Conservation (phyloP, 2,888 invertebrate species). For the Cryptocheilus praepositus region DNA sequence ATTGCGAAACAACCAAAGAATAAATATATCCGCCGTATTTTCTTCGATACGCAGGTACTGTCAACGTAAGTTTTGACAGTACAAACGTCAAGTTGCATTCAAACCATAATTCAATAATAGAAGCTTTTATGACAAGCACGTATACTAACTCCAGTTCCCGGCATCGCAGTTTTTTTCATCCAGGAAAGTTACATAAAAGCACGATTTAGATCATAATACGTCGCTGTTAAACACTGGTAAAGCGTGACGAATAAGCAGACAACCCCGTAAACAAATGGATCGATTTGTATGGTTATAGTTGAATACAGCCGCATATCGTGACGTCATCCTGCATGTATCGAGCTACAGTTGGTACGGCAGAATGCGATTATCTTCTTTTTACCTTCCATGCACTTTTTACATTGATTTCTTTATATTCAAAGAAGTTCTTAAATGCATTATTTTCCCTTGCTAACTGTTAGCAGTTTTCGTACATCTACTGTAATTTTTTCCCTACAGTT, state of each 20-base stretch:
- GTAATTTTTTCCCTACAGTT: no score
- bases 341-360: background rate
- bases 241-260: slow-evolving; percentile 53
- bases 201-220: slow-evolving; percentile 50
- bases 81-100: slow-evolving; percentile 17
- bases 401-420: no score
- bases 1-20: slow-evolving; percentile 10
- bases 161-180: slow-evolving; percentile 48
- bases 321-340: slow-evolving; percentile 17
- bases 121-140: background rate
- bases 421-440: no score
- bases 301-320: slow-evolving; percentile 2
- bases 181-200: slow-evolving; percentile 42
- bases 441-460: no score
- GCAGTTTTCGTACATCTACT: no score
- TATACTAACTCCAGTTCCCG: slow-evolving; percentile 61
- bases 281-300: slow-evolving; percentile 45
- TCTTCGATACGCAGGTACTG: background rate
- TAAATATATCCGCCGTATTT: background rate
- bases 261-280: slow-evolving; percentile 64
- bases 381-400: background rate
- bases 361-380: background rate
- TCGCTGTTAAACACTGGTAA: slow-evolving; percentile 34
- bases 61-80: background rate
- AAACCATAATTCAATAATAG: background rate